Evolutionary conservation across 2,113 vertebrate genomes (phyloP).

Genomic region (Zosterops hypoxanthus): DNA sequence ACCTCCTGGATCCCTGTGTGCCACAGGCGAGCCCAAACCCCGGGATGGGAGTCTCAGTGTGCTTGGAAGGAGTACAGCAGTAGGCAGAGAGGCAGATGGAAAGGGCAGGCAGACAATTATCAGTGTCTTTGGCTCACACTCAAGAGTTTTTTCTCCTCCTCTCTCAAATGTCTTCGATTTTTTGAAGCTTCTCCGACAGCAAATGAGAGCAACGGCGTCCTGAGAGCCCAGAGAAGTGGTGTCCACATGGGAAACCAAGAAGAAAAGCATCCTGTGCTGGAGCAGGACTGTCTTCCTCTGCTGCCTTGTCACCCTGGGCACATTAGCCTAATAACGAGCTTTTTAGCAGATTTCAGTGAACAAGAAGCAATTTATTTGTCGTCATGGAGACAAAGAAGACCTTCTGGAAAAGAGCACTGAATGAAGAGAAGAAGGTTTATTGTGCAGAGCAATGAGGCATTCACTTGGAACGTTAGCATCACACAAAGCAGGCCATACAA

Average conservation of each 20-base stretch:
- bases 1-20: fast-evolving
- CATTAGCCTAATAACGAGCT: constrained; percentile 65
- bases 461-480: constrained; percentile 54
- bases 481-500: constrained; percentile 51
- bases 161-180: neutral
- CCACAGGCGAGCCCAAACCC: neutral
- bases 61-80: neutral
- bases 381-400: constrained; percentile 65
- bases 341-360: constrained; percentile 64
- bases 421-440: constrained; percentile 65
- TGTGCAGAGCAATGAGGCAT: constrained; percentile 63
- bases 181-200: neutral
- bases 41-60: neutral
- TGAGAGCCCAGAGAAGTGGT: neutral
- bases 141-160: neutral
- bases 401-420: constrained; percentile 62
- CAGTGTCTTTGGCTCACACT: constrained; percentile 19
- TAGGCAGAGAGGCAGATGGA: constrained; percentile 36
- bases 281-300: neutral
- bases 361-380: constrained; percentile 66
- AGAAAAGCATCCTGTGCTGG: constrained; percentile 10
- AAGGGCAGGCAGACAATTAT: constrained; percentile 17
- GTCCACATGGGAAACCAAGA: neutral
- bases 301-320: constrained; percentile 19
- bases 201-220: neutral